phyloP scores from a whole-genome alignment of 2,888 invertebrate species.

The Eupithecia subumbrata region DNA sequence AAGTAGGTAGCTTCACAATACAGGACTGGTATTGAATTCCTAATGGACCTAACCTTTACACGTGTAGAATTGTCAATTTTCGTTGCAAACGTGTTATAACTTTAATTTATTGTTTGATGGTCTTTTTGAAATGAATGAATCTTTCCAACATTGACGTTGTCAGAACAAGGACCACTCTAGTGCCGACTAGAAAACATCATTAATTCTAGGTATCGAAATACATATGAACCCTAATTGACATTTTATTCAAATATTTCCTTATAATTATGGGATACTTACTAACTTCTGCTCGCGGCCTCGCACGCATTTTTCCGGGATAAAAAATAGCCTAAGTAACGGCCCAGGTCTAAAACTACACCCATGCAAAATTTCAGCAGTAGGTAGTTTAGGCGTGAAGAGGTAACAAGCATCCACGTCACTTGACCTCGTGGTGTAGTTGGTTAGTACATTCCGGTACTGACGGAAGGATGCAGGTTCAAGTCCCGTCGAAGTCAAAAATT shows the following conservation, averaged over 20 bases:
- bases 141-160: not conserved
- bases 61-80: conserved; percentile 31
- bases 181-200: not conserved
- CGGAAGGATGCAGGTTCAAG: too few species aligned
- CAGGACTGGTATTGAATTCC: conserved; percentile 22
- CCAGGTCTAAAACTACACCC: not conserved
- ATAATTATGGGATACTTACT: too few species aligned
- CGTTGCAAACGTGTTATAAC: not conserved
- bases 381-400: not conserved
- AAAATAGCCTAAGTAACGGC: not conserved
- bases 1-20: not conserved
- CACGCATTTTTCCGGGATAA: not conserved
- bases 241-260: too few species aligned
- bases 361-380: not conserved
- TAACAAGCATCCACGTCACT: too few species aligned
- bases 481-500: too few species aligned
- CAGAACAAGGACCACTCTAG: not conserved
- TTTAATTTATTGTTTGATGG: not conserved
- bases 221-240: too few species aligned
- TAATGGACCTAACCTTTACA: conserved; percentile 22
- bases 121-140: not conserved
- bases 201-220: not conserved
- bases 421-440: too few species aligned
- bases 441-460: too few species aligned
- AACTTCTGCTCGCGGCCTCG: too few species aligned